These are phyloP conservation scores for Hiodon tergisus DNA, from an alignment of 2,113 vertebrate species.

Conservation along the genomic window DNA sequence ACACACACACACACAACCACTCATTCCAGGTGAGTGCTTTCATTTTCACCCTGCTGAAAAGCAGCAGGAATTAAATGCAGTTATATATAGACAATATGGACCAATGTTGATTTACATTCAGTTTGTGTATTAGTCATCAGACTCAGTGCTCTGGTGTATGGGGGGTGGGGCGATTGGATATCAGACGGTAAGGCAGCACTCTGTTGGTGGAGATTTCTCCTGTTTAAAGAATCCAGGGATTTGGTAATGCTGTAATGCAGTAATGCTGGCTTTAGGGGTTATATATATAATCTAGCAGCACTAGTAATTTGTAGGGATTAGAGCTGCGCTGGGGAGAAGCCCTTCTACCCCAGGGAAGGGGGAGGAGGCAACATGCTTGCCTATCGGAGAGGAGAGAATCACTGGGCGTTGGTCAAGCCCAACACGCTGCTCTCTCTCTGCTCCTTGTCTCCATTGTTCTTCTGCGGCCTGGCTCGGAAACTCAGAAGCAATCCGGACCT, in stretches of 20 bases:
- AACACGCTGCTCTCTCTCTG: not conserved
- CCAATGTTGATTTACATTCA: too few species aligned
- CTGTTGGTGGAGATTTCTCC: constrained; percentile 27
- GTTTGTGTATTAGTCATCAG: too few species aligned
- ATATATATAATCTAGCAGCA: constrained; percentile 62
- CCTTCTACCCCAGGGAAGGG: not conserved
- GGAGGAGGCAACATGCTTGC: constrained; percentile 26
- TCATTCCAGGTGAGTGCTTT: too few species aligned
- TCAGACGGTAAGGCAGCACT: not conserved
- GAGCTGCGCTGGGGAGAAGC: constrained; percentile 35
- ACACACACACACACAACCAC: too few species aligned
- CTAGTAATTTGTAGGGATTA: constrained; percentile 70
- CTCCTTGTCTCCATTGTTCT: not conserved
- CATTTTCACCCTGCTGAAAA: too few species aligned
- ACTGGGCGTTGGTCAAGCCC: not conserved
- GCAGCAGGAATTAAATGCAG: too few species aligned
- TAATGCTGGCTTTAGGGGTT: constrained; percentile 61
- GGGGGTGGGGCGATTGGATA: not conserved
- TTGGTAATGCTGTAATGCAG: constrained; percentile 49
- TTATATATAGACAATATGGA: not conserved
- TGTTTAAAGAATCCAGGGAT: constrained; percentile 51
- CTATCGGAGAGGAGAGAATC: not conserved
- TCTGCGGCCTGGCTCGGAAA: not conserved
- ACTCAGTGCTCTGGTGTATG: not conserved
- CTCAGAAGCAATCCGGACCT: too few species aligned